Base-by-base conservation (phyloP, 2,888 invertebrate genomes). In the Operophtera brumata region DNA sequence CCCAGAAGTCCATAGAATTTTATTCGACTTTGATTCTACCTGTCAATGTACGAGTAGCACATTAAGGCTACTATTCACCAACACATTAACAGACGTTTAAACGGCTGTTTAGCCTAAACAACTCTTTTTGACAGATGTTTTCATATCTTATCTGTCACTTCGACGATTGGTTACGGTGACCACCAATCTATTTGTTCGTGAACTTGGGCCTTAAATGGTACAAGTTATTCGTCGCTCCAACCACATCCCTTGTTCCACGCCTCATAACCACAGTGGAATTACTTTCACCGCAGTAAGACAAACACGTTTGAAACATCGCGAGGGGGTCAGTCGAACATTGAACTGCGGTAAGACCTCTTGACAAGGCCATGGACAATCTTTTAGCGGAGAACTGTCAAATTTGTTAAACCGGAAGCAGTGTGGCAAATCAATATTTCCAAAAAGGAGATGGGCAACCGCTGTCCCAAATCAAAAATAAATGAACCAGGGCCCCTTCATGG, bases 241-340 rank as follows among this genome's bases (percentile, higher is more conserved):
- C 6, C 36, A n/a, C 6, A 35, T 12, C 5, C 35, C 50, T 54
- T 53, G 20, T 9, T 7, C 54, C 54, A 58, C 28, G 37, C 32
- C 12, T 11, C 28, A 44, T 46, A 41, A 53, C 25, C 50, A 47
- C 55, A 54, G 48, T 37, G 50, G 52, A 56, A 55, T 49, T 64
- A 64, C 64, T 64, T 64, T 64, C 64, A 57, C 64, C 56, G 26
- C 56, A 52, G 59, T 37, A 47, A 61, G 44, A 58, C 59, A 58
- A 59, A 61, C 59, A 30, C 13, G 52, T 48, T 46, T 35, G 47
- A 4, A 32, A 36, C 47, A 48, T 45, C 30, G 41, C 12, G 39
- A 43, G 44, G 25, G 49, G 52, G 47, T 52, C 54, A 61, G 48
- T 58, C 57, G 59, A 54, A 47, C 59, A 59, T 60, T 64, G 59